Percentiles rank a stretch among this genome's conserved stretches.
phyloP scores from a whole-genome alignment of 2,113 vertebrate species.

The Pandion haliaetus region DNA sequence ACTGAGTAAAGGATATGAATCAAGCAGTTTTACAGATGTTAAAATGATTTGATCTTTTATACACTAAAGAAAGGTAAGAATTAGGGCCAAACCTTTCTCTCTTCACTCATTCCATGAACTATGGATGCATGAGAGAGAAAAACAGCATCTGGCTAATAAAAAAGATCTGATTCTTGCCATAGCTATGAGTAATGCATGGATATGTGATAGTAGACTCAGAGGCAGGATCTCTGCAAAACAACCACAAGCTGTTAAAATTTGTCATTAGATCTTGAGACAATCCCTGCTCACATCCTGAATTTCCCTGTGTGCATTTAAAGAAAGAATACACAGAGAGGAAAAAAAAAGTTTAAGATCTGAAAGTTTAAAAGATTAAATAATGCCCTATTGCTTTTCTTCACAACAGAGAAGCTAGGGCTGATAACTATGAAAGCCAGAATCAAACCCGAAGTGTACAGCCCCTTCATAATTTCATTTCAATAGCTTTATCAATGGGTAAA shows the following conservation, averaged over 20 bases:
- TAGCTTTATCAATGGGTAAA: neutral
- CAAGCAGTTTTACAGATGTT: neutral
- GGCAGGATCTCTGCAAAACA: constrained; percentile 40
- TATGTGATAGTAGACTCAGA: neutral
- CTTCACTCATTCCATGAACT: neutral
- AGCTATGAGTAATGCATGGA: neutral
- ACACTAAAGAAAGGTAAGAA: neutral
- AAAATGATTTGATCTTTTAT: neutral
- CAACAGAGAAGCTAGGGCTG: neutral
- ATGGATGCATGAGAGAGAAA: neutral
- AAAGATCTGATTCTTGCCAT: neutral
- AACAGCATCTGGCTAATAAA: constrained; percentile 15
- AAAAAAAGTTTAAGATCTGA: neutral
- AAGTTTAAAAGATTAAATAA: neutral
- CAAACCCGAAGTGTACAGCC: neutral
- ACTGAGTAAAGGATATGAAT: neutral
- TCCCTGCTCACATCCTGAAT: neutral
- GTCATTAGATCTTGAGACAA: constrained; percentile 45
- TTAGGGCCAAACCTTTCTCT: neutral
- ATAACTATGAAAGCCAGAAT: neutral
- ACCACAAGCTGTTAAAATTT: constrained; percentile 46
- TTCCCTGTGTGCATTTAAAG: neutral
- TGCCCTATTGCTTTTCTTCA: neutral
- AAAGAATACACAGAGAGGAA: neutral
- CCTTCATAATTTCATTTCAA: neutral